Conservation (phyloP, 2,888 invertebrate species). For the Platerodrilus igneus region DNA sequence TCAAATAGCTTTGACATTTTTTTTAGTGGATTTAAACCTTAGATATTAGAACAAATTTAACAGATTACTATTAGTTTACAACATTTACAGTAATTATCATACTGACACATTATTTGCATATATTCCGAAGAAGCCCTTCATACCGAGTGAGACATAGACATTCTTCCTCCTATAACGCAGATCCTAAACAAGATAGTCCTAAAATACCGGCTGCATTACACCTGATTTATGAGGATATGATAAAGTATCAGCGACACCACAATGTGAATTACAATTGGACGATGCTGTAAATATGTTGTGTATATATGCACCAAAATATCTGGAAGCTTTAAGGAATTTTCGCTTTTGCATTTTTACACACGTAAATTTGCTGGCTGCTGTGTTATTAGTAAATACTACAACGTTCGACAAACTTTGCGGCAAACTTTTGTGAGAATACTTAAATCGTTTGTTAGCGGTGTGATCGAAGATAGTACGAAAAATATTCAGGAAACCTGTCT, state of each 20-base stretch:
- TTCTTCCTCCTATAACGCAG: conserved; percentile 38
- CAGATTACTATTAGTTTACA: no score
- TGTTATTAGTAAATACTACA: conserved; percentile 37
- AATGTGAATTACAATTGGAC: conserved; percentile 47
- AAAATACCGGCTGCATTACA: conserved; percentile 38
- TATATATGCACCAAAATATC: conserved; percentile 23
- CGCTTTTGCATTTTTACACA: conserved; percentile 28
- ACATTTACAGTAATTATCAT: no score
- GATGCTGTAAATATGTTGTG: conserved; percentile 45
- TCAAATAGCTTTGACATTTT: no score
- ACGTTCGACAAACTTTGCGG: conserved; percentile 32
- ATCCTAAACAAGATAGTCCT: conserved; percentile 35
- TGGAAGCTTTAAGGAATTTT: conserved; percentile 20
- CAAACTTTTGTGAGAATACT: conserved; percentile 9
- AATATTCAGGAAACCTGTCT: conserved; percentile 11
- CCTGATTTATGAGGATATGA: conserved; percentile 46
- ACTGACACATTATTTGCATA: no score
- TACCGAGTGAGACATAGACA: conserved; percentile 42
- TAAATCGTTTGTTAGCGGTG: conserved; percentile 11
- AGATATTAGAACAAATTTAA: no score
- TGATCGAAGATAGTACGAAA: conserved; percentile 15
- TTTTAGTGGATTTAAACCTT: no score
- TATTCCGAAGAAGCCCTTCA: no score
- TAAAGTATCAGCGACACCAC: conserved; percentile 47
- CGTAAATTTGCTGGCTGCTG: conserved; percentile 34